Percentiles rank a stretch among this genome's conserved stretches.
Evolutionary conservation across 2,797 vertebrate species (phyloP).

Genomic region (Scolopax rusticola): DNA sequence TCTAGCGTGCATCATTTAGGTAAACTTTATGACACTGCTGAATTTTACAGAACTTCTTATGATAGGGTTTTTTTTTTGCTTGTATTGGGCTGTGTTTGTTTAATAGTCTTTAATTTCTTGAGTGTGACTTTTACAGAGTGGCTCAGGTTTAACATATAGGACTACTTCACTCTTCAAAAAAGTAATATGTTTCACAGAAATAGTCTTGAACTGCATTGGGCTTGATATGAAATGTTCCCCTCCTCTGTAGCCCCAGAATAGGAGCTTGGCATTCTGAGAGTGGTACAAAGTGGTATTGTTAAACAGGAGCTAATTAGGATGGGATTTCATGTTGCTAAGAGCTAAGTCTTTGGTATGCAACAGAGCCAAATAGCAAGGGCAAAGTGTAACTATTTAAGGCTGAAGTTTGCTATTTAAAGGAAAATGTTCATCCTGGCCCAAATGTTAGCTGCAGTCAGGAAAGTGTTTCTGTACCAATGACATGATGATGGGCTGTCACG

Average conservation of each 20-base stretch:
- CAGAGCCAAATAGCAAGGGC: constrained; percentile 60
- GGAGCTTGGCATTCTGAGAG: constrained; percentile 60
- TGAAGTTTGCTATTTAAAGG: constrained; percentile 62
- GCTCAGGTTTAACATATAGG: not conserved
- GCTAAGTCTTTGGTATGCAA: constrained; percentile 70
- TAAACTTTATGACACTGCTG: not conserved
- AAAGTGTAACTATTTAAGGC: constrained; percentile 68
- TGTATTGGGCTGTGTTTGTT: not conserved
- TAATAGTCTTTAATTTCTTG: not conserved
- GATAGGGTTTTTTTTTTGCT: not conserved
- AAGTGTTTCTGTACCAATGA: constrained; percentile 7
- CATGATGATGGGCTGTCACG: not conserved
- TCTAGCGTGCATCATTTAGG: not conserved
- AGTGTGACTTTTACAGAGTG: not conserved
- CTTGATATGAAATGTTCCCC: constrained; percentile 5
- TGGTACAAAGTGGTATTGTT: constrained; percentile 79
- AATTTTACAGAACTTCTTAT: not conserved
- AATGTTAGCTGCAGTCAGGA: not conserved
- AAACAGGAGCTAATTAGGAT: constrained; percentile 72
- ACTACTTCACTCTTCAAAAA: not conserved
- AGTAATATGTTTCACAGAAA: not conserved
- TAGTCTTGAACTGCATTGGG: not conserved
- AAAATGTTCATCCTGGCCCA: constrained; percentile 22
- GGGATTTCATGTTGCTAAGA: constrained; percentile 78
- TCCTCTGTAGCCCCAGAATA: constrained; percentile 53